These are phyloP conservation scores for Lonchura striata DNA, from an alignment of 2,113 vertebrate genomes.

Conservation along the genomic window DNA sequence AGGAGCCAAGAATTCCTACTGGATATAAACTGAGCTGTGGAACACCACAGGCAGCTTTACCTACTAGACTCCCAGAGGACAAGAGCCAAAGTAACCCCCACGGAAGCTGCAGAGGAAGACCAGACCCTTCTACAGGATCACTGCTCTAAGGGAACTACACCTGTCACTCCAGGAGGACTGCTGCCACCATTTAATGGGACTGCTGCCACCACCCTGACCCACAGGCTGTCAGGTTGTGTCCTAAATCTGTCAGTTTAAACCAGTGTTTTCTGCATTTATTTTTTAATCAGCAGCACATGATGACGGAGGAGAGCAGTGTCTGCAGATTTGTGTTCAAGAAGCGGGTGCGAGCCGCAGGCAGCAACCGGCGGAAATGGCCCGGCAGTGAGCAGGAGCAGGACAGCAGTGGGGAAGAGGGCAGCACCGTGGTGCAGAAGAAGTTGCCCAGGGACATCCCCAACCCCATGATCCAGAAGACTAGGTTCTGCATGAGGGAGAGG, in stretches of 20 bases:
- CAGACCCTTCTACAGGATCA: background rate
- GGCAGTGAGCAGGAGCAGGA: background rate
- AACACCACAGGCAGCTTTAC: background rate
- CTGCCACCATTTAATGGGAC: too few relatives aligned
- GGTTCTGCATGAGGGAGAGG: conserved; percentile 69
- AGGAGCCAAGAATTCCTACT: background rate
- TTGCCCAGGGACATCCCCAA: conserved; percentile 73
- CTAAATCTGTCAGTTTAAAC: background rate
- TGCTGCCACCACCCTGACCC: background rate
- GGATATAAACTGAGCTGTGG: background rate
- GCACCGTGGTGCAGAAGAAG: conserved; percentile 76
- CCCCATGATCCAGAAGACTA: conserved; percentile 88
- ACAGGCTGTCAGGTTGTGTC: too few relatives aligned
- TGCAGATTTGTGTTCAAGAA: conserved; percentile 87
- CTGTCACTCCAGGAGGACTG: background rate
- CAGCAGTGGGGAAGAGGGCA: conserved; percentile 59
- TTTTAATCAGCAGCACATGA: rapidly evolving
- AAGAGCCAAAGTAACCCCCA: background rate
- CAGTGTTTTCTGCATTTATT: background rate
- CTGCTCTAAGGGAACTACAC: too few relatives aligned
- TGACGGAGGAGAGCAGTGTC: background rate
- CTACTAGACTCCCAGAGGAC: background rate
- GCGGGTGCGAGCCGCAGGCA: conserved; percentile 70
- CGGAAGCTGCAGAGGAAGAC: background rate
- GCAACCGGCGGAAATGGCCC: conserved; percentile 69